A percentile compares a stretch with the other conserved stretches of the same genome.
These are phyloP conservation scores for Melanogrammus aeglefinus DNA, from an alignment of 2,797 vertebrate genomes.

Conservation along the genomic window DNA sequence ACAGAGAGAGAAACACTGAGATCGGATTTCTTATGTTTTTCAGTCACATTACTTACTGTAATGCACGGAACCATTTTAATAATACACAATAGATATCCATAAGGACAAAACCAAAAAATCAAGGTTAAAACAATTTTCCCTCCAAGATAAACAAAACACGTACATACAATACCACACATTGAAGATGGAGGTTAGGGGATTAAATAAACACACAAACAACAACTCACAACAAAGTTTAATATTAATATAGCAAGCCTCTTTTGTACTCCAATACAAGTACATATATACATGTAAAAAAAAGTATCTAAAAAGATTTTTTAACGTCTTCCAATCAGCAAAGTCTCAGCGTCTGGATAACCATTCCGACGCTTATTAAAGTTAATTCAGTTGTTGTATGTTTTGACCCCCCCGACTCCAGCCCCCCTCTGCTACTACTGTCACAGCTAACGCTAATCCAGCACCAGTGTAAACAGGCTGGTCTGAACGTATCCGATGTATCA, in stretches of 20 bases:
- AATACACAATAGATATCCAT: slow-evolving; percentile 69
- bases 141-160: slow-evolving; percentile 32
- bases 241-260: no score
- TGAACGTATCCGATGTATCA: slow-evolving; percentile 73
- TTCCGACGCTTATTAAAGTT: no score
- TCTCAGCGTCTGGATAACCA: no score
- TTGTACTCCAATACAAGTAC: no score
- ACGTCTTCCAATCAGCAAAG: no score
- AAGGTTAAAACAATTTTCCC: slow-evolving; percentile 56
- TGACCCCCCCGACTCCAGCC: neutral
- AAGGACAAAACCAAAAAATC: slow-evolving; percentile 21
- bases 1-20: slow-evolving; percentile 40
- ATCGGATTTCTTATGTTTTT: slow-evolving; percentile 85
- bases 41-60: slow-evolving; percentile 82
- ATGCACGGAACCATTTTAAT: slow-evolving; percentile 82
- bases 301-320: no score
- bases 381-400: no score
- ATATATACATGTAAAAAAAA: no score
- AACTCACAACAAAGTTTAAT: no score
- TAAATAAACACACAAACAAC: neutral
- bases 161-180: slow-evolving; percentile 1
- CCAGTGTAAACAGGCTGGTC: slow-evolving; percentile 84
- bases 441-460: slow-evolving; percentile 78
- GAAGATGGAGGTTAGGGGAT: neutral
- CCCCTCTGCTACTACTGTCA: slow-evolving; percentile 63